Evolutionary conservation across 2,888 invertebrate genomes (phyloP).

Genomic region (Trissolcus japonicus): DNA sequence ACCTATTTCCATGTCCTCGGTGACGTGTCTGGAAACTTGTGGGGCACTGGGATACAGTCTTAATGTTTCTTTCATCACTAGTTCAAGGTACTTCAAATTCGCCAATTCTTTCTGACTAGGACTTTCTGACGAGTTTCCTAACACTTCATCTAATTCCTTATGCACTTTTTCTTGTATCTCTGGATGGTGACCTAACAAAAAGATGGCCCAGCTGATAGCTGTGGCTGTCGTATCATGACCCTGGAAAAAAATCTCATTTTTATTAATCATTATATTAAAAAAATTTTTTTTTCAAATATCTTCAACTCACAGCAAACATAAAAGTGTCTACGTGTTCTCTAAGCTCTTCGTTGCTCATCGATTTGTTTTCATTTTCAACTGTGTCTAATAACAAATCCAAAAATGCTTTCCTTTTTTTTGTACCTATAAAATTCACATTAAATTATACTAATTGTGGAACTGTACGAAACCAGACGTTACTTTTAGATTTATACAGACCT

Average conservation of each 20-base stretch:
- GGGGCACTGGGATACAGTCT: constrained; percentile 79
- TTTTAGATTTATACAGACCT: constrained; percentile 10
- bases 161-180: constrained; percentile 77
- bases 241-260: constrained; percentile 59
- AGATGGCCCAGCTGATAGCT: constrained; percentile 77
- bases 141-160: constrained; percentile 75
- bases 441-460: neutral
- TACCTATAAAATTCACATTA: constrained; percentile 69
- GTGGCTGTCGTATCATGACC: constrained; percentile 79
- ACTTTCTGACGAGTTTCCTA: constrained; percentile 65
- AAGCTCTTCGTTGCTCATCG: constrained; percentile 80
- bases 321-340: constrained; percentile 85
- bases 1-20: constrained; percentile 76
- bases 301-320: constrained; percentile 81
- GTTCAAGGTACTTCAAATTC: constrained; percentile 78
- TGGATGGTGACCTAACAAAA: constrained; percentile 76
- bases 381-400: constrained; percentile 82
- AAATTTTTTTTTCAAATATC: neutral
- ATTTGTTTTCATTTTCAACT: constrained; percentile 78
- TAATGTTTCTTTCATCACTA: constrained; percentile 79
- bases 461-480: neutral
- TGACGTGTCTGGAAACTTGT: constrained; percentile 75
- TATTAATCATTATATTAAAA: neutral
- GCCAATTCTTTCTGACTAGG: constrained; percentile 71
- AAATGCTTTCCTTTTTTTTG: constrained; percentile 82